Percentiles rank a stretch among this genome's conserved stretches.
These are phyloP conservation scores for Hyperoplus lanceolatus DNA, from an alignment of 2,797 vertebrate genomes.

Conservation along the genomic window DNA sequence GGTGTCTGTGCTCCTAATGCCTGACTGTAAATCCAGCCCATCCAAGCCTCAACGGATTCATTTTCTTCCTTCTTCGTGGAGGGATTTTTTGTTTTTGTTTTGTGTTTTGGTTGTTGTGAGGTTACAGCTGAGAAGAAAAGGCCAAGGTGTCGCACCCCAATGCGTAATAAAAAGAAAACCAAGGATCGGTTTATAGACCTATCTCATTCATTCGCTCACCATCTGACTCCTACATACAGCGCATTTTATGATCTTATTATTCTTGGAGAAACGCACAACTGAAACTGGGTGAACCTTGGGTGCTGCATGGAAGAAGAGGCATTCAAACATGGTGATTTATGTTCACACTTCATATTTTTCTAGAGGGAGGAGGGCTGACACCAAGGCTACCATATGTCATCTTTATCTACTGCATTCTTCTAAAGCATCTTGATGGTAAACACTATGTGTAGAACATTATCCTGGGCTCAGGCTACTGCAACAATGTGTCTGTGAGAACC, in stretches of 20 bases:
- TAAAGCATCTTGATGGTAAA: not conserved
- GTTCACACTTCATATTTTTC: not conserved
- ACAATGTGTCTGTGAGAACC: not conserved
- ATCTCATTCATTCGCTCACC: no score
- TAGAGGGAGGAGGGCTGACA: not conserved
- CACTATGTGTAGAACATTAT: not conserved
- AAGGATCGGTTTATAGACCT: no score
- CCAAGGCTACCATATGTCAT: not conserved
- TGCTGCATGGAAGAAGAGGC: not conserved
- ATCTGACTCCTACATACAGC: no score
- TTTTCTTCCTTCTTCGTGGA: constrained; percentile 25
- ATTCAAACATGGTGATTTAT: not conserved
- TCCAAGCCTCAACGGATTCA: not conserved
- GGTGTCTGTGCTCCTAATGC: constrained; percentile 52
- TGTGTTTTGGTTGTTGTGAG: constrained; percentile 12
- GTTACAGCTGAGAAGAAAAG: constrained; percentile 16
- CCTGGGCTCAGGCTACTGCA: not conserved
- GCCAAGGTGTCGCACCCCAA: constrained; percentile 25
- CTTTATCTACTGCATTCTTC: not conserved
- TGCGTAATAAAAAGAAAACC: not conserved
- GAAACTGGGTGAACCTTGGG: not conserved
- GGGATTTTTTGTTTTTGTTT: constrained; percentile 25
- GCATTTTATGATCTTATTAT: no score
- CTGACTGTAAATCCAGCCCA: constrained; percentile 56
- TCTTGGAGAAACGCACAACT: no score